Base-by-base conservation (phyloP, 2,888 invertebrate genomes). In the Piscicola geometra region DNA sequence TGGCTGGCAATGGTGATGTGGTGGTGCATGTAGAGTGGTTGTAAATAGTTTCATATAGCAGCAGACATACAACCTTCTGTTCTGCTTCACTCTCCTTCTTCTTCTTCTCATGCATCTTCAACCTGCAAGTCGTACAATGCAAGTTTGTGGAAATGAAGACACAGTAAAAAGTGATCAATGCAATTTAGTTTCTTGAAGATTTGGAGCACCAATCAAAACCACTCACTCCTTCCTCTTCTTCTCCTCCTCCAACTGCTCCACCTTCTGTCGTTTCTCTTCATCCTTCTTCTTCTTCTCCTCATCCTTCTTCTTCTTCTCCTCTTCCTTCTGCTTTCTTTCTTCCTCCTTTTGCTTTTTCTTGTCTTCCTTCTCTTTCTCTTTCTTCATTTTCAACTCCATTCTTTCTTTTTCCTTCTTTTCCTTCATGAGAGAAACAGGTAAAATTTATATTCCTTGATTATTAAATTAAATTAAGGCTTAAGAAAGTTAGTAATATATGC, bases 181-280 rank as follows among this genome's bases (percentile, higher is more conserved):
- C n/a, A n/a, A n/a, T n/a, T n/a, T n/a, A n/a, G n/a, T n/a, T n/a
- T n/a, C n/a, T n/a, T n/a, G n/a, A n/a, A n/a, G n/a, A n/a, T n/a
- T n/a, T n/a, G n/a, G n/a, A n/a, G n/a, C n/a, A n/a, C n/a, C 9
- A 9, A 15, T 9, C 41, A 41, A 41, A 12, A 28, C 3, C 5
- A 52, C 75, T 70, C 33, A 82, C 79, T 83, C 84, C 77, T 82
- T 82, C 77, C 81, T 83, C 76, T 79, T 80, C 75, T 77, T 80
- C 74, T 78, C 81, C 76, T 83, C 83, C 79, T 83, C 83, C 77
- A 83, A 83, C 76, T 82, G 82, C 76, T 81, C 80, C 71, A 82
- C 83, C 72, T 82, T 32, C 68, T 72, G 70, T 30, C 30, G 70
- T 74, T 52, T 77, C 32, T 52, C 52, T 64, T 73, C 64, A n/a